Base-by-base conservation (phyloP, 2,888 invertebrate genomes). In the Lathronympha strigana region DNA sequence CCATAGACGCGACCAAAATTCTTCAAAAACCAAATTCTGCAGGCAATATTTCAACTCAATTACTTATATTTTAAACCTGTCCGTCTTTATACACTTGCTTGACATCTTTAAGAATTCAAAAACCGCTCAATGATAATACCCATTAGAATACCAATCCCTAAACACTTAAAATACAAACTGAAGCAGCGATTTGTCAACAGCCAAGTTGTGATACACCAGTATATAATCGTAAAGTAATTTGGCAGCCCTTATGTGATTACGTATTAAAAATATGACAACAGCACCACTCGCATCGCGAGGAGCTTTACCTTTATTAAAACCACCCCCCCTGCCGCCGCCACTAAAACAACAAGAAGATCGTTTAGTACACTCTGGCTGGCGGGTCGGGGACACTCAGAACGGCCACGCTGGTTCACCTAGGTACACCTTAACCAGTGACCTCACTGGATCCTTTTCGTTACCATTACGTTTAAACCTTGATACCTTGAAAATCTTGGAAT, bases 291-390 rank as follows among this genome's bases (percentile, higher is more conserved):
- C 90, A 92, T 93, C 92, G 94, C 94, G 93, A 94, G 94, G 95
- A 95, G 95, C 95, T 96, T 97, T 97, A 97, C 97, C 97, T 97
- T 97, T 97, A 94, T 96, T 97, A 96, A 93, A 97, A 97, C 96
- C 97, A 96, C 97, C 97, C 95, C 95, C 95, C 94, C 95, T 95
- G 95, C 95, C 95, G 96, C 97, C 96, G 95, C 97, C 97, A 96
- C 97, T 96, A 96, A 95, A 96, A 96, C 95, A 96, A 96, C 94
- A 95, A 94, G 94, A 94, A 94, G 93, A 93, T 93, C 93, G 93
- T 95, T 95, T 95, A 95, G 95, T 95, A 94, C 94, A 86, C 92
- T 83, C 84, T 53, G 64, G 66, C 66, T 82, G 81, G 91, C 93
- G 93, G 93, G 93, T 93, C 86, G 91, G 92, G 91, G 89, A 83